Percentiles rank a stretch among this genome's conserved stretches.
Conservation (phyloP, 2,113 vertebrate genomes). For the Brachyhypopomus occidentalis region DNA sequence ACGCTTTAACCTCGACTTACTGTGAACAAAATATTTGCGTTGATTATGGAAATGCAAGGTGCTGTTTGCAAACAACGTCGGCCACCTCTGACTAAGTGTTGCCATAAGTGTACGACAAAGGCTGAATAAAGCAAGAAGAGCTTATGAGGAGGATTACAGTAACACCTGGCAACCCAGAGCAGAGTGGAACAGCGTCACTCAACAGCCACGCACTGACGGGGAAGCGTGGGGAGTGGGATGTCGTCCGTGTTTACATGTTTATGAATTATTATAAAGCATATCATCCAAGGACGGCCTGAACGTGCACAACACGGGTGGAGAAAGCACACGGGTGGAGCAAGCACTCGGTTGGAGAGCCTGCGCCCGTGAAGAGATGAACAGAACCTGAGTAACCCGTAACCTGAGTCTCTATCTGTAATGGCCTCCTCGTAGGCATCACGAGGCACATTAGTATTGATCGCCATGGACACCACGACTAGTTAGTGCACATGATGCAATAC, state of each 20-base stretch:
- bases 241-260: background rate
- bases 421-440: conserved; percentile 42
- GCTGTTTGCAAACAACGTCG: background rate
- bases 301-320: background rate
- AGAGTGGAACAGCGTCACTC: background rate
- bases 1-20: background rate
- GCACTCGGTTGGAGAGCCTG: too few species aligned
- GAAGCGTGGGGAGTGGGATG: background rate
- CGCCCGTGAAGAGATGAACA: conserved; percentile 10
- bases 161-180: conserved; percentile 6
- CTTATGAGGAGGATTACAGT: background rate
- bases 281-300: too few species aligned
- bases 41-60: background rate
- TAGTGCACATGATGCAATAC: conserved; percentile 19
- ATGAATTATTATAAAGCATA: too few species aligned
- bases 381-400: conserved; percentile 18
- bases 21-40: background rate
- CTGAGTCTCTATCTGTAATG: conserved; percentile 35
- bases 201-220: background rate
- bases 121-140: background rate
- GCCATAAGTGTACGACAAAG: conserved; percentile 2
- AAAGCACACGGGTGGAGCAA: background rate
- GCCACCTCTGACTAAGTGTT: background rate
- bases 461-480: conserved; percentile 33
- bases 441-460: conserved; percentile 48